Evolutionary conservation across 1,140 invertebrate genomes (phyloP), one percentile per base, ranked within the genome.

Genomic region (Heliconius hewitsoni): DNA sequence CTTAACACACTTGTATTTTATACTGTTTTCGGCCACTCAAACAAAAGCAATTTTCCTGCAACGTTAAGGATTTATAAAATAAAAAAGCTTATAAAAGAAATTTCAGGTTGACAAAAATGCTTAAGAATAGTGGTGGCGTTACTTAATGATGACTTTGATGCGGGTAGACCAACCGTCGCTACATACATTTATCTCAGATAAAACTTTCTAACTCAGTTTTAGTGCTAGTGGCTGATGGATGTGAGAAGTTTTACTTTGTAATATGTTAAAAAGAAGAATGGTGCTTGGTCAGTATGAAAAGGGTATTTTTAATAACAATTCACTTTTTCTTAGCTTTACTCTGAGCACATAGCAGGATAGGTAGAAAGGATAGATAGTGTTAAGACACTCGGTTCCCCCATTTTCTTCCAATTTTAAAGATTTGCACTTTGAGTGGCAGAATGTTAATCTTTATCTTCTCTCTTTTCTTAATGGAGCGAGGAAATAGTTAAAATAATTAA

Each of bases 111-210:
- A 66, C 60, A 66, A 66, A 66, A 30, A 66, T 16, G 27, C 27
- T 66, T 16, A 16, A 11, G 13, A 66, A 16, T 13, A 66, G 13
- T 30, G 27, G 60, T 16, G 60, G 23, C 60, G 60, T 30, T 66
- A 30, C 23, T 66, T 66, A 66, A 66, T 66, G 60, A 66, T 66
- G 60, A 66, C 60, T 66, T 66, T 66, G 60, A 66, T 66, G 13
- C 60, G 60, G 60, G 60, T 66, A 60, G 55, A 66, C 52, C 23
- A 23, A n/a, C n/a, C 37, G 23, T n/a, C 30, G 73, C 52, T 46
- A 57, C 42, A 34, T 50, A 74, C 55, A 74, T 74, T 57, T 74
- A 74, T 74, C 9, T 74, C 73, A 55, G 50, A 52, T 74, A 74
- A 55, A 74, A 74, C 18, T 74, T 37, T 34, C 30, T 74, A 57